Percentiles rank a stretch among this genome's conserved stretches.
Evolutionary conservation across 2,113 vertebrate species (phyloP).

Genomic region (Epinephelus lanceolatus): DNA sequence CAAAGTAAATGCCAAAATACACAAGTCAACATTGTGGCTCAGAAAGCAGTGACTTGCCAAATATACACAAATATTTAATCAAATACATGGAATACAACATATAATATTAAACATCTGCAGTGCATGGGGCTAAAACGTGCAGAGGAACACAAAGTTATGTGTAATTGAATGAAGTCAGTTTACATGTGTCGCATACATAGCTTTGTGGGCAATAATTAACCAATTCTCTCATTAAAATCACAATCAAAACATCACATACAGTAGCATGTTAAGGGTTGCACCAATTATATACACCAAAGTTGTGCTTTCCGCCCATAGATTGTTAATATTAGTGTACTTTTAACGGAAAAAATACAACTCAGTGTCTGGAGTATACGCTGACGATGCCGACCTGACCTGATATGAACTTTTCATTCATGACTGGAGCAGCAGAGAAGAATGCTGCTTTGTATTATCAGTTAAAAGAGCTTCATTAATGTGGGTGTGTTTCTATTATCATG

Average conservation of each 20-base stretch:
- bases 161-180: not conserved
- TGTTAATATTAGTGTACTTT: not conserved
- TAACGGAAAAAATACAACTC: not conserved
- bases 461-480: not conserved
- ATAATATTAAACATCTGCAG: not conserved
- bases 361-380: not conserved
- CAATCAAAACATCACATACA: not conserved
- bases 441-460: not conserved
- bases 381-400: not conserved
- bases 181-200: not conserved
- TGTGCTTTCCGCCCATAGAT: not conserved
- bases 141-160: not conserved
- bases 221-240: not conserved
- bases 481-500: not conserved
- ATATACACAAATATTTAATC: not conserved
- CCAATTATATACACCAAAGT: no score
- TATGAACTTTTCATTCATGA: no score
- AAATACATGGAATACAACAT: not conserved
- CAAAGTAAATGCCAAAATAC: slow-evolving; percentile 5
- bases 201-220: not conserved
- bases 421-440: no score
- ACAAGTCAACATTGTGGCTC: not conserved
- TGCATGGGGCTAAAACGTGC: not conserved
- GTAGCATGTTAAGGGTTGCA: not conserved
- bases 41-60: not conserved